Base-by-base conservation (phyloP, 2,888 invertebrate species). In the Chironomus riparius region DNA sequence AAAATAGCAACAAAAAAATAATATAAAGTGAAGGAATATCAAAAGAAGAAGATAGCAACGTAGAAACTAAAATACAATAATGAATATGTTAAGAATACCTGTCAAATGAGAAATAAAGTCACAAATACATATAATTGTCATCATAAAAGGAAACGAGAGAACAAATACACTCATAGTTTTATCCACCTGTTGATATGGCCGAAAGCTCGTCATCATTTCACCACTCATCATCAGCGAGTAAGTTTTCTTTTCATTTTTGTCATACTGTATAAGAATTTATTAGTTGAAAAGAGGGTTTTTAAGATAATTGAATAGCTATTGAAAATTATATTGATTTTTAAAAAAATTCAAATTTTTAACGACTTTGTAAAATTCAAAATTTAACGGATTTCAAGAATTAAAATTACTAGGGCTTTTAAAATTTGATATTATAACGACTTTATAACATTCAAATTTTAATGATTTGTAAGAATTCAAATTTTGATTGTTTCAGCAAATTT, bases 101-200 rank as follows among this genome's bases (percentile, higher is more conserved):
- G 56, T 56, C 56, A 56, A 56, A 38, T 38, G 38, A 38, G 38
- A 38, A 38, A 38, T 15, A 56, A 56, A 56, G 15, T 50, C 50
- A 38, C 38, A 50, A 50, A 50, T n/a, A 15, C 13, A 56, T 18
- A 7, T 15, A 56, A 18, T 56, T 56, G n/a, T 56, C n/a, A 15
- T 56, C 15, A 15, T 4, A 56, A 7, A 15, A 56, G 56, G 18
- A 15, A 56, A 18, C 38, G 38, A 38, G 38, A 38, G 38, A 38
- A 38, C 38, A 38, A 38, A 50, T 15, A 50, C 50, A 56, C n/a
- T 56, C 56, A 56, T 56, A 56, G 56, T 18, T 56, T 15, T 56
- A 56, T 56, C 7, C 61, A 72, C 72, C 72, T 72, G 72, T 62
- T 72, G 72, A 62, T 72, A 72, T 72, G 72, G 62, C 72, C 15